A percentile compares a stretch with the other conserved stretches of the same genome.
Conservation (phyloP, 2,888 invertebrate genomes). For the Pseudolycoriella hygida region DNA sequence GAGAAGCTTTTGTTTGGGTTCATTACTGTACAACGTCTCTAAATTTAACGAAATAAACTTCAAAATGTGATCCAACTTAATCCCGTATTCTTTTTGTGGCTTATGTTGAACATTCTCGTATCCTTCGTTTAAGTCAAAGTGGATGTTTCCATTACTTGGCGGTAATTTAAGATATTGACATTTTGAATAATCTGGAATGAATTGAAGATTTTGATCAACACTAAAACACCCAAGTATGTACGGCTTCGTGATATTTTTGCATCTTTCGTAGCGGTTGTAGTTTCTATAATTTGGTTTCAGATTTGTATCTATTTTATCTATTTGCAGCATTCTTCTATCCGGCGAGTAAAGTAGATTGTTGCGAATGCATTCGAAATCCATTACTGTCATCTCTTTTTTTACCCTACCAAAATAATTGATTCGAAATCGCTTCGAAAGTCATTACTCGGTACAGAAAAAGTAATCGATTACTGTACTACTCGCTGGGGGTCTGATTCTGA, state of each 20-base stretch:
- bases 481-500: no score
- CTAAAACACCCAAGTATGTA: constrained; percentile 37
- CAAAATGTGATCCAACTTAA: constrained; percentile 15
- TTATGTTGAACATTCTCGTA: constrained; percentile 11
- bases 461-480: no score
- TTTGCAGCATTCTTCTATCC: no score
- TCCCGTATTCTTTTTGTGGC: constrained; percentile 11
- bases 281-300: no score
- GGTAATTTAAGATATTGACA: constrained; percentile 28
- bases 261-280: no score
- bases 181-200: constrained; percentile 22
- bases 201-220: constrained; percentile 26
- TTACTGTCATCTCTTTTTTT: no score
- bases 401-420: no score
- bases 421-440: no score
- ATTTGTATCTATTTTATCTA: no score
- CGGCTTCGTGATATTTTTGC: constrained; percentile 27
- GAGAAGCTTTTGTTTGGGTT: constrained; percentile 11
- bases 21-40: constrained; percentile 8
- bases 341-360: no score
- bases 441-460: no score
- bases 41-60: constrained; percentile 16
- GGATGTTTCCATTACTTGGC: not conserved
- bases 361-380: no score
- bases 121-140: constrained; percentile 16